Evolutionary conservation across 2,113 vertebrate genomes (phyloP).

Genomic region (Isichthys henryi): DNA sequence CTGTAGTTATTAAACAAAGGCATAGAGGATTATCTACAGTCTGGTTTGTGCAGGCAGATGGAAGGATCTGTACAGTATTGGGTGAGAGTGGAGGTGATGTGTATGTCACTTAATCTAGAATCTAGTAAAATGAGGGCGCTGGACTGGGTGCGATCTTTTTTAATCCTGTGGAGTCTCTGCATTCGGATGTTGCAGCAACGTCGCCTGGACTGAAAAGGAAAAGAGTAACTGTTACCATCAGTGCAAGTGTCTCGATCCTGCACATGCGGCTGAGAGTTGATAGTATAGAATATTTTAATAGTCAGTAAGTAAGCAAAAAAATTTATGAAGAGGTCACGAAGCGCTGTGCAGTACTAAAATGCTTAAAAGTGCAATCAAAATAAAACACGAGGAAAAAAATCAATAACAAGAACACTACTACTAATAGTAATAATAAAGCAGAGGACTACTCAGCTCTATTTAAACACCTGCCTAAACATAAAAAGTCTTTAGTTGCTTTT

Average conservation of each 20-base stretch:
- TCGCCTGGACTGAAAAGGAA: constrained; percentile 64
- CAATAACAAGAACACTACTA: neutral
- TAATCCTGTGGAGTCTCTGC: constrained; percentile 56
- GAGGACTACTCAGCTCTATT: neutral
- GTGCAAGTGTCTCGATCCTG: neutral
- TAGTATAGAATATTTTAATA: neutral
- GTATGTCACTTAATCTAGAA: neutral
- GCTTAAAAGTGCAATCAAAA: neutral
- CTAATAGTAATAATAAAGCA: neutral
- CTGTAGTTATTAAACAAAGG: neutral
- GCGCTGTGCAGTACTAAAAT: neutral
- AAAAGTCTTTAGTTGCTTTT: neutral
- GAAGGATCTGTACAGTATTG: neutral
- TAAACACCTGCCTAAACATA: neutral
- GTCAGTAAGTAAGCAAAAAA: neutral
- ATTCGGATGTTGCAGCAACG: constrained; percentile 62
- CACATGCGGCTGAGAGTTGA: neutral
- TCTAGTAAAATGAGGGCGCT: neutral
- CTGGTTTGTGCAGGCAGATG: neutral
- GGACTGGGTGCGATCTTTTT: constrained; percentile 27
- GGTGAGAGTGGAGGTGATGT: neutral
- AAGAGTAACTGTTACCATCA: constrained; percentile 2
- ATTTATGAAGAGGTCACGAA: neutral
- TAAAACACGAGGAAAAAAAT: neutral
- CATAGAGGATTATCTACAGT: neutral